phyloP scores from a whole-genome alignment of 1,140 invertebrate genomes.

The Sinonovacula constricta region DNA sequence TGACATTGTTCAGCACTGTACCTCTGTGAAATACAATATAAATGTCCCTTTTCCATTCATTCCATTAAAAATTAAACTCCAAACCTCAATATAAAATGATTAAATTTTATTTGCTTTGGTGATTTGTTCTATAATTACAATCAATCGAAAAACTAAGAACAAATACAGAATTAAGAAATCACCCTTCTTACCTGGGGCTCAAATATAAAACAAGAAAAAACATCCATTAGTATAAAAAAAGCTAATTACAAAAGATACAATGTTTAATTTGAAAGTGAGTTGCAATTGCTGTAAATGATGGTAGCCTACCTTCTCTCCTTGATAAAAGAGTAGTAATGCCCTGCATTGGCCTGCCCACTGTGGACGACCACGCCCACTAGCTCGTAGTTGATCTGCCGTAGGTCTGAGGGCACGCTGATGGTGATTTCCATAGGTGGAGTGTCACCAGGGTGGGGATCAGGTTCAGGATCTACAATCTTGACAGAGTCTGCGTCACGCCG shows the following conservation, averaged over 20 bases:
- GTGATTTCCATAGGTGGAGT: constrained; percentile 38
- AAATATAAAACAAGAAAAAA: neutral
- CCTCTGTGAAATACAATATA: constrained; percentile 67
- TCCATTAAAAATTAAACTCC: too few species aligned
- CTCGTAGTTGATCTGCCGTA: constrained; percentile 89
- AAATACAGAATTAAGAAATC: too few species aligned
- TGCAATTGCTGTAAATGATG: too few species aligned
- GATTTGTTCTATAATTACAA: too few species aligned
- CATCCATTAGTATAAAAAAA: neutral
- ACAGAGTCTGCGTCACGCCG: constrained; percentile 60
- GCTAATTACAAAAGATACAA: too few species aligned
- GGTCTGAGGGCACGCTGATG: constrained; percentile 44
- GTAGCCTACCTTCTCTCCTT: constrained; percentile 72
- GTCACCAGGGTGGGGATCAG: constrained; percentile 8
- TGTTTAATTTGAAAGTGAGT: too few species aligned
- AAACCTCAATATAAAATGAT: too few species aligned
- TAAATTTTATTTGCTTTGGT: too few species aligned
- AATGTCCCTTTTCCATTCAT: too few species aligned
- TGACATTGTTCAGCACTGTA: constrained; percentile 76
- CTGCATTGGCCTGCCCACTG: constrained; percentile 97
- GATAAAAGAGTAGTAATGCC: constrained; percentile 99
- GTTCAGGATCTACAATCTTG: constrained; percentile 4
- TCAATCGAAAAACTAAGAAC: too few species aligned
- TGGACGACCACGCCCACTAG: constrained; percentile 98
- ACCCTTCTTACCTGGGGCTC: too few species aligned